A percentile compares a stretch with the other conserved stretches of the same genome.
Conservation (phyloP, 92 coral and sea anemone genomes). For the Desmophyllum pertusum region DNA sequence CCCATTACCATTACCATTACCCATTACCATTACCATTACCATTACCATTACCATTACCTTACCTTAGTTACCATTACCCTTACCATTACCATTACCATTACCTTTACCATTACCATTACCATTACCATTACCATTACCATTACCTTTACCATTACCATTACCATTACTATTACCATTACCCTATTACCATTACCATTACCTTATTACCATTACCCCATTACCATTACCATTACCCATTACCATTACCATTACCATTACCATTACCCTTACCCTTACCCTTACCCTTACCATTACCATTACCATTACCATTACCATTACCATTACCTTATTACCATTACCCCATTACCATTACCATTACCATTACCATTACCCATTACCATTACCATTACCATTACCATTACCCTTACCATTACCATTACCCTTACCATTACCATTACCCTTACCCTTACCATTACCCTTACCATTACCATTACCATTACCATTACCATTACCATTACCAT, state of each 20-base stretch:
- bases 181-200: neutral
- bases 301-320: neutral
- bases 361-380: conserved; percentile 6
- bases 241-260: neutral
- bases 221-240: neutral
- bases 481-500: conserved; percentile 13
- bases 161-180: neutral
- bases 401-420: neutral
- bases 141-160: neutral
- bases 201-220: neutral
- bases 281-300: neutral
- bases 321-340: conserved; percentile 5
- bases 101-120: neutral
- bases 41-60: neutral
- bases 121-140: neutral
- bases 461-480: conserved; percentile 25
- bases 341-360: conserved; percentile 22
- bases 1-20: neutral
- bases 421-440: too few relatives aligned
- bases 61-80: neutral
- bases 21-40: neutral
- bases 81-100: neutral
- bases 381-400: conserved; percentile 17
- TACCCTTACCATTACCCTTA: conserved; percentile 21
- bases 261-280: neutral